These are phyloP conservation scores for Moxostoma hubbsi DNA, from an alignment of 2,797 vertebrate species.

Conservation along the genomic window DNA sequence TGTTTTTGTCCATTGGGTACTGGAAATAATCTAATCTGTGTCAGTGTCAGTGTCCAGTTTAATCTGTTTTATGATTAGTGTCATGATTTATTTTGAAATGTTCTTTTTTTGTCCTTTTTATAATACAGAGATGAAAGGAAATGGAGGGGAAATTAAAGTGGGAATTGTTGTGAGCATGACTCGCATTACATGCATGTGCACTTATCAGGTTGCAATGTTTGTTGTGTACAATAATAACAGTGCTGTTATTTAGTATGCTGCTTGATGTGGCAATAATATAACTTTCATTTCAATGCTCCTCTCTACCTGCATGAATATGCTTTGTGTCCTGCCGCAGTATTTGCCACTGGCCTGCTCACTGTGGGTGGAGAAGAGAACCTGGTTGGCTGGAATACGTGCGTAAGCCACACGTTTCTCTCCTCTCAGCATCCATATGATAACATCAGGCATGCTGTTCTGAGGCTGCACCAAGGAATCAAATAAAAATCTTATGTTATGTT, in stretches of 20 bases:
- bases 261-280: neutral
- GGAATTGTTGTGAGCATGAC: no score
- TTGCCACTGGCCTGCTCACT: slow-evolving; percentile 86
- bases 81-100: neutral
- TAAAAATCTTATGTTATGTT: neutral
- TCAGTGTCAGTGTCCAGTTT: neutral
- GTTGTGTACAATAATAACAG: no score
- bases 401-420: slow-evolving; percentile 94
- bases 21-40: slow-evolving; percentile 63
- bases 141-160: no score
- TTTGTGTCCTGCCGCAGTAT: slow-evolving; percentile 89
- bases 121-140: no score
- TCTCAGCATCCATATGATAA: slow-evolving; percentile 97
- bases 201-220: no score
- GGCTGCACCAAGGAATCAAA: slow-evolving; percentile 75
- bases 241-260: no score
- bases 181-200: no score
- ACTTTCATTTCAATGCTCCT: neutral
- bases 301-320: slow-evolving; percentile 89
- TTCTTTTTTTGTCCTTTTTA: no score
- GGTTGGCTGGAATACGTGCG: slow-evolving; percentile 89
- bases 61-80: neutral
- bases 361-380: slow-evolving; percentile 87
- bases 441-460: slow-evolving; percentile 96
- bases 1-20: slow-evolving; percentile 93